phyloP scores from a whole-genome alignment of 1,140 invertebrate genomes.

The Drosophila lini region DNA sequence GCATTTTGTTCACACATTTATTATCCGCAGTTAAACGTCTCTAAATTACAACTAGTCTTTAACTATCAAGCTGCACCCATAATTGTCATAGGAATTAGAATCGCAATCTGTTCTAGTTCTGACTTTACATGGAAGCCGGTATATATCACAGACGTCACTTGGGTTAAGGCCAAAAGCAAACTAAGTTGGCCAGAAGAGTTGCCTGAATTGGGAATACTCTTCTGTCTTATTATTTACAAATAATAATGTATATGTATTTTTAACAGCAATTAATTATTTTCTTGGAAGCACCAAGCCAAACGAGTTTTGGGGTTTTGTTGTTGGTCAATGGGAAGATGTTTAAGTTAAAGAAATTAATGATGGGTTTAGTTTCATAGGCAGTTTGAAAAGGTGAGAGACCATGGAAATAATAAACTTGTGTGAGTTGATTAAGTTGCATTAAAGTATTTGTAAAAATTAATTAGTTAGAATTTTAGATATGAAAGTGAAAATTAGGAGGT shows the following conservation, averaged over 20 bases:
- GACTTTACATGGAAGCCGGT: conserved; percentile 15
- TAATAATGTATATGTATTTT: neutral
- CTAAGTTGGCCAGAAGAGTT: neutral
- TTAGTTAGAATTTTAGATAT: neutral
- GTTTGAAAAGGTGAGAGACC: neutral
- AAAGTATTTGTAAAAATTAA: neutral
- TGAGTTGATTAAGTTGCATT: neutral
- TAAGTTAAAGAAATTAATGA: conserved; percentile 13
- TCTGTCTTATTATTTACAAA: neutral
- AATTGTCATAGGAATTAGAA: conserved; percentile 45
- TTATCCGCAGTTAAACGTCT: conserved; percentile 41
- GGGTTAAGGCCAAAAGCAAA: conserved; percentile 62
- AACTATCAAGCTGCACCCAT: conserved; percentile 64
- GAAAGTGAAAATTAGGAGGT: neutral
- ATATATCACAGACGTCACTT: conserved; percentile 40
- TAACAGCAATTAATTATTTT: conserved; percentile 18
- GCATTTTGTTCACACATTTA: conserved; percentile 53
- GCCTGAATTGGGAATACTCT: conserved; percentile 28
- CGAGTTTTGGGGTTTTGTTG: conserved; percentile 17
- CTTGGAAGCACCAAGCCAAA: conserved; percentile 5
- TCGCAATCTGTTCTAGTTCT: conserved; percentile 45
- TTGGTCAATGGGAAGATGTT: neutral
- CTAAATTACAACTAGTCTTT: conserved; percentile 39
- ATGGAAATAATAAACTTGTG: neutral
- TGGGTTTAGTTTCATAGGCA: neutral